Evolutionary conservation across 2,113 vertebrate genomes (phyloP), one percentile per base, ranked within the genome.

Genomic region (Ammodytes dubius): DNA sequence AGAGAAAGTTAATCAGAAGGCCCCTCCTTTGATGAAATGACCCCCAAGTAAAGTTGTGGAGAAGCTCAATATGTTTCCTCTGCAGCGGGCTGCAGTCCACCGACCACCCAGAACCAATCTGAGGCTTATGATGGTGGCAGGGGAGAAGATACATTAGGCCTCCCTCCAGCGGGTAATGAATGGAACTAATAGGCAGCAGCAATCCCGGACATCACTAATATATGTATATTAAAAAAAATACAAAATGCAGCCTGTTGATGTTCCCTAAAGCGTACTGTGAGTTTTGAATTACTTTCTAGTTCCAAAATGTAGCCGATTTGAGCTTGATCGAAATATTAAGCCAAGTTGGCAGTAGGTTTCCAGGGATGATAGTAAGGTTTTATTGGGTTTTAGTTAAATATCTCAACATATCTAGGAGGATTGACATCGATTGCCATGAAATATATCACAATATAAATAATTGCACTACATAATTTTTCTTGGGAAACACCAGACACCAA

Each of bases 101-200:
- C 85, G 71, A 88, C 90, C 92, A 92, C 79, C 86, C 87, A 90
- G 91, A 92, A 92, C 93, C 93, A 94, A 93, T 94, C 92, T 90
- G 87, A 79, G 90, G 90, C 93, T 94, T 92, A 93, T 92, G 90
- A 90, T 77, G 88, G 92, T 74, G 50, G 86, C 82, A 59, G 87
- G 90, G 91, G 90, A 92, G 88, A 93, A 91, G 89, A 93, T 92
- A 90, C 92, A 92, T 94, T 92, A 93, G 88, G 88, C 90, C 74
- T 91, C 83, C 81, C 86, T 89, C 70, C 88, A 88, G 75, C 85
- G 91, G 88, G 88, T 94, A 93, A 93, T 93, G 92, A 92, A 94
- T 91, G 92, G 92, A 93, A 94, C 91, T 93, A 93, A 94, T 93
- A 90, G 91, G 88, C 91, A 93, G 71, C 88, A 88, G 86, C 87